Evolutionary conservation across 2,888 invertebrate genomes (phyloP), one percentile per base, ranked within the genome.

Genomic region (Andrena camellia): DNA sequence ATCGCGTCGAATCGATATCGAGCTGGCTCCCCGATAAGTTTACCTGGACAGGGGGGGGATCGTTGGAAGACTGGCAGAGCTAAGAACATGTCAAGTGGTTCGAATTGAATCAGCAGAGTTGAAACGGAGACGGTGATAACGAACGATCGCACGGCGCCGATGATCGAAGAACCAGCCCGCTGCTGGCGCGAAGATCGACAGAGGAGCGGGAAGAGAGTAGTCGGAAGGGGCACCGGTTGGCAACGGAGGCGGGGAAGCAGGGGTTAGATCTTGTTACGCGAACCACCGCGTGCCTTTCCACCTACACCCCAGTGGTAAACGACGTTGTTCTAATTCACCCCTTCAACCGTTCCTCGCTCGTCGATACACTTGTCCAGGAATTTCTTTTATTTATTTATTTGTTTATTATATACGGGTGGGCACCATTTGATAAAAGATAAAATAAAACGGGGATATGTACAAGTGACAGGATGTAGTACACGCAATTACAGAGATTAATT

Each of bases 211-310:
- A 88, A 76, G 78, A 81, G 83, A 83, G 76, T 83, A 74, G 83
- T 70, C 79, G 57, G 76, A 70, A 78, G 79, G 69, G 79, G 83
- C 82, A 77, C 68, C 69, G 26, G 42, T 6, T 35, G 33, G 26
- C 48, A 33, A 26, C 17, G 10, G 3, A 4, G 29, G 6, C 52
- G 33, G 29, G 6, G 8, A 7, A 35, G 13, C 52, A 26, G 48
- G 78, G 85, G 72, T 83, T 78, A 81, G 63, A 87, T 86, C 81
- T 88, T 63, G 83, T 85, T 83, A 85, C 80, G 70, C 73, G 66
- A 31, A 59, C 59, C 64, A 23, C 62, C 68, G 81, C 69, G 82
- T 70, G 71, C 62, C 80, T 80, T 75, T 67, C 62, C 68, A 81
- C 70, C 81, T 60, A 76, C 71, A 26, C 26, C 70, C 48, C 20